These are phyloP conservation scores for Myrmecobius fasciatus DNA, from an alignment of 2,113 vertebrate genomes.

Conservation along the genomic window DNA sequence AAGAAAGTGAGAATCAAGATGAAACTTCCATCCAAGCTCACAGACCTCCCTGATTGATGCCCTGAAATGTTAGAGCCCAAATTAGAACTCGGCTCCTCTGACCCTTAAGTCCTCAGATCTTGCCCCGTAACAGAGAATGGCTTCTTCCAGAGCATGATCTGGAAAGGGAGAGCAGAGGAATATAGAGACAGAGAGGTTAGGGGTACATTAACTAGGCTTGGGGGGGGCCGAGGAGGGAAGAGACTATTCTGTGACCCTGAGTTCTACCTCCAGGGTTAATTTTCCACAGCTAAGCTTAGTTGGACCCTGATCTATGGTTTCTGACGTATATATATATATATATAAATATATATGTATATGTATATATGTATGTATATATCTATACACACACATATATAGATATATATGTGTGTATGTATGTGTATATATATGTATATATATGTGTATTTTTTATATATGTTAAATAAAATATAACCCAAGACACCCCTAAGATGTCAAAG, in stretches of 20 bases:
- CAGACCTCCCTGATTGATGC: neutral
- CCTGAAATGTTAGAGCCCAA: neutral
- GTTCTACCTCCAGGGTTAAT: neutral
- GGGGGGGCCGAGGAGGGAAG: neutral
- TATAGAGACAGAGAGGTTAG: neutral
- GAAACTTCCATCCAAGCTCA: neutral
- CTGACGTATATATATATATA: too few species aligned
- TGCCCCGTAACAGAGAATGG: neutral
- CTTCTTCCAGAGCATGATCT: neutral
- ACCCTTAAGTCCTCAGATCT: neutral
- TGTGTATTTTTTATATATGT: too few species aligned
- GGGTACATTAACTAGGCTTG: neutral
- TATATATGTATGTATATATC: too few species aligned
- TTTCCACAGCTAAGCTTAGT: neutral
- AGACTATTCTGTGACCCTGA: neutral
- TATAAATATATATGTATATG: too few species aligned
- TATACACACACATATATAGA: too few species aligned
- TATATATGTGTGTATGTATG: too few species aligned
- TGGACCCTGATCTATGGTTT: too few species aligned
- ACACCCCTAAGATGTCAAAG: neutral
- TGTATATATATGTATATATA: too few species aligned
- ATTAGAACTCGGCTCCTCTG: neutral
- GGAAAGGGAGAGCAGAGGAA: neutral
- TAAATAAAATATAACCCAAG: neutral
- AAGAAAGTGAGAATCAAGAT: neutral